Percentiles rank a stretch among this genome's conserved stretches.
These are phyloP conservation scores for Sebastes nivosus DNA, from an alignment of 2,797 vertebrate genomes.

Conservation along the genomic window DNA sequence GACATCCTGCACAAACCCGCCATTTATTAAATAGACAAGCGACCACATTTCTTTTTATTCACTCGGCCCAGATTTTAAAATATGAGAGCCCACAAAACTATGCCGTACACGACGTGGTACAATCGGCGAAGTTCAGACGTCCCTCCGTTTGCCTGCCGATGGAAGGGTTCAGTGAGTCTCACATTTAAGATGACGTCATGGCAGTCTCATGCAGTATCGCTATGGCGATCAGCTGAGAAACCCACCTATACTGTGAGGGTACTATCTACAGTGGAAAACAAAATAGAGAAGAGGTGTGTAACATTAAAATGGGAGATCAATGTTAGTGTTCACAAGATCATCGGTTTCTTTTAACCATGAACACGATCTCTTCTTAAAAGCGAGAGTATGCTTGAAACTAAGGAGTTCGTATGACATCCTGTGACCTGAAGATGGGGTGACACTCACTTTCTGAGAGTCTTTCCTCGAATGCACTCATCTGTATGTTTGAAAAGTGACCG, in stretches of 20 bases:
- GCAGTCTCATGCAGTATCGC: not conserved
- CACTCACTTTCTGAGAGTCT: not conserved
- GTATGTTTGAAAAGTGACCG: not conserved
- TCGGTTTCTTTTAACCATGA: not conserved
- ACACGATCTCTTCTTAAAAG: not conserved
- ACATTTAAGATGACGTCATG: too few relatives aligned
- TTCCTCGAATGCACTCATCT: not conserved
- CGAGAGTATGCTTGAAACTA: not conserved
- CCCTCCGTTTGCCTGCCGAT: too few relatives aligned
- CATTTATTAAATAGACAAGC: not conserved
- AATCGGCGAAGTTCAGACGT: too few relatives aligned
- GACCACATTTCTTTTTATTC: not conserved
- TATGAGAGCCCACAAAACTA: not conserved
- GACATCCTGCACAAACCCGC: not conserved
- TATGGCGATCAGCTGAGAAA: not conserved
- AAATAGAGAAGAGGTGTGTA: not conserved
- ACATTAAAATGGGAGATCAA: too few relatives aligned
- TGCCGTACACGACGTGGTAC: not conserved
- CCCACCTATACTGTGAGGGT: not conserved
- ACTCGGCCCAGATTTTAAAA: not conserved
- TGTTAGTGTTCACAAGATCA: not conserved
- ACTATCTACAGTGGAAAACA: not conserved
- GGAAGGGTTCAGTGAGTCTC: too few relatives aligned
- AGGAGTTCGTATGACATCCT: not conserved
- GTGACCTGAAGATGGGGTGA: not conserved